Conservation (phyloP, 2,888 invertebrate genomes). For the Bellardia pandia region DNA sequence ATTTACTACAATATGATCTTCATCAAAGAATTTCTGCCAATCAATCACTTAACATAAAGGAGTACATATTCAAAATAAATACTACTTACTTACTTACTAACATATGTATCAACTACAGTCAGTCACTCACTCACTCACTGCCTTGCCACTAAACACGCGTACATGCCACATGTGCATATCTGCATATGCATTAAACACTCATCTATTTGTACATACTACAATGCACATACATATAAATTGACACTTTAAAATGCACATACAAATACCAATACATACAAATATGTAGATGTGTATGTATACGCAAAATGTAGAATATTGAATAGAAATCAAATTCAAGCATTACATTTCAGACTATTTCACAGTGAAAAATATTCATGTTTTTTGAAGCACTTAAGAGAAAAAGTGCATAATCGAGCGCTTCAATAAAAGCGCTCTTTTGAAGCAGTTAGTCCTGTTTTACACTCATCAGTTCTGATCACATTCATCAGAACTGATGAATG, state of each 20-base stretch:
- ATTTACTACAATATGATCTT: constrained; percentile 30
- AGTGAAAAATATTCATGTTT: no score
- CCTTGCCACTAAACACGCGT: constrained; percentile 18
- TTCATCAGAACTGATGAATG: no score
- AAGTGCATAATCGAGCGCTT: no score
- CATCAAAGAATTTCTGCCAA: constrained; percentile 11
- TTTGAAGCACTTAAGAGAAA: no score
- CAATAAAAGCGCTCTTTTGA: no score
- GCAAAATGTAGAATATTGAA: no score
- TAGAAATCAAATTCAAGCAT: no score
- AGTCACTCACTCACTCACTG: constrained; percentile 5
- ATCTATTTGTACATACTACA: background rate
- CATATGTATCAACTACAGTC: constrained; percentile 7
- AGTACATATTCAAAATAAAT: constrained; percentile 23
- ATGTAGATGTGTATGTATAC: no score
- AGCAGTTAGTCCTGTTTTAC: no score
- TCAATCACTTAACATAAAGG: background rate
- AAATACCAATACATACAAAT: background rate
- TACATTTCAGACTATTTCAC: no score
- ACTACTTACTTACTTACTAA: background rate
- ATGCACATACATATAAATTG: background rate
- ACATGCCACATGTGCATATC: background rate
- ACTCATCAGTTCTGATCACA: no score
- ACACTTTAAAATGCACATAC: background rate
- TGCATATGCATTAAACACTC: background rate